Conservation (phyloP, 2,797 vertebrate genomes). For the Rhabdomys pumilio region DNA sequence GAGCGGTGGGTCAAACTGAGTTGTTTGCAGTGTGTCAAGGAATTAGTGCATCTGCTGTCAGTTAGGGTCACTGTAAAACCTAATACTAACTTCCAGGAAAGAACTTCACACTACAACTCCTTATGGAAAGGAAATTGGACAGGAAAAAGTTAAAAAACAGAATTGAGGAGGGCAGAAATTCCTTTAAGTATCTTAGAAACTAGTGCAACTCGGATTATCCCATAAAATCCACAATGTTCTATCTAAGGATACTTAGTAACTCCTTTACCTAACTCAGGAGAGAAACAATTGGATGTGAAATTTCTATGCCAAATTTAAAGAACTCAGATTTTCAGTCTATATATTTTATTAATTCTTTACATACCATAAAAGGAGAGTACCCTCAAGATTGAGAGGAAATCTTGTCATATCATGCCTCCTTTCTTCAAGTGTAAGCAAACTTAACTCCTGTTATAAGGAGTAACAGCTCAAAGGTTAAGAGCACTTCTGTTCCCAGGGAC, state of each 20-base stretch:
- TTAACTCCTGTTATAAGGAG: background rate
- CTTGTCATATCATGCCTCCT: background rate
- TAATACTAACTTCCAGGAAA: background rate
- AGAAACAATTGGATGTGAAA: slow-evolving; percentile 1
- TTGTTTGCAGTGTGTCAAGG: background rate
- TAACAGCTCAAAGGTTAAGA: background rate
- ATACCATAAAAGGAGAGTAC: background rate
- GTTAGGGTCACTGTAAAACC: background rate
- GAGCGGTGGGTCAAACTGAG: background rate
- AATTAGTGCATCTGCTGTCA: background rate
- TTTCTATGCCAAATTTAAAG: slow-evolving; percentile 36
- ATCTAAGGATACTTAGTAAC: background rate
- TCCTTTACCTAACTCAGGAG: background rate
- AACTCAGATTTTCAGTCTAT: background rate
- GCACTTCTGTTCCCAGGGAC: background rate
- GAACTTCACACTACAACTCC: background rate
- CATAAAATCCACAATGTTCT: background rate
- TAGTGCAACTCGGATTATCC: background rate
- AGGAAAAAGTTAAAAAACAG: background rate
- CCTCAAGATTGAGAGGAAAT: slow-evolving; percentile 1
- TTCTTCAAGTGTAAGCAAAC: background rate
- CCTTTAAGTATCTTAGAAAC: slow-evolving; percentile 40
- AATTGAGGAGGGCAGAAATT: background rate
- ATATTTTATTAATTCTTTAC: slow-evolving; percentile 15
- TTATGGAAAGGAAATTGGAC: background rate